Base-by-base conservation (phyloP, 2,888 invertebrate species). In the Cryptocephalus primarius region DNA sequence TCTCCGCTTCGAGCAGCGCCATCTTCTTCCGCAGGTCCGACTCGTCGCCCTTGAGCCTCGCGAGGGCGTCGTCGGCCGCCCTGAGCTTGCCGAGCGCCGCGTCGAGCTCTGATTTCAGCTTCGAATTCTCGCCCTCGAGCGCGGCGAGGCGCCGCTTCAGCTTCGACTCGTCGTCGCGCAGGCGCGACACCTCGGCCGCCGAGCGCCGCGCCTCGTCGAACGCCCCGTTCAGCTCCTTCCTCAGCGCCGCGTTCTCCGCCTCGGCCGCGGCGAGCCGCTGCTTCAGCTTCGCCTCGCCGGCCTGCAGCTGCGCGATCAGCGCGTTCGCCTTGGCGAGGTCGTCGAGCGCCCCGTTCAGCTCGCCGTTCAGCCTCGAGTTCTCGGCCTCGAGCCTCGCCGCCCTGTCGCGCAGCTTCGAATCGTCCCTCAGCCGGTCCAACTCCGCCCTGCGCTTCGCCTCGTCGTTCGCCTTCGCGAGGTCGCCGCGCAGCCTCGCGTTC, bases 321-420 rank as follows among this genome's bases (percentile, higher is more conserved):
- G 44, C 49, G 39, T 32, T 48, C 32, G 40, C 48, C 41, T 49
- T 46, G 33, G 32, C 44, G 43, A 44, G 45, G 42, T 53, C 51
- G 33, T 53, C 48, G 32, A 55, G 39, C 22, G 41, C 32, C 10
- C 32, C 39, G 39, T 55, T 57, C 8, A 60, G 42, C 41, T 59
- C 57, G 22, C 52, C 48, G 40, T 55, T 52, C 9, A 58, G 43
- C 43, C 55, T 55, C 1, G 52, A 44, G 39, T 58, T 59, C 38
- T 60, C 59, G 8, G 50, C 44, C 45, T 58, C 58, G 32, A 59
- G 38, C 39, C 55, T 55, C 9, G 47, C 48, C 8, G 55, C 31
- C 2, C 12, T 11, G 9, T 22, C 31, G 33, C 13, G 31, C 10
- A 32, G 33, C 31, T 42, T 42, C 10, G 42, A 22, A 32, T 33